A percentile compares a stretch with the other conserved stretches of the same genome.
Conservation (phyloP, 2,888 invertebrate species). For the Nemotelus pantherinus region DNA sequence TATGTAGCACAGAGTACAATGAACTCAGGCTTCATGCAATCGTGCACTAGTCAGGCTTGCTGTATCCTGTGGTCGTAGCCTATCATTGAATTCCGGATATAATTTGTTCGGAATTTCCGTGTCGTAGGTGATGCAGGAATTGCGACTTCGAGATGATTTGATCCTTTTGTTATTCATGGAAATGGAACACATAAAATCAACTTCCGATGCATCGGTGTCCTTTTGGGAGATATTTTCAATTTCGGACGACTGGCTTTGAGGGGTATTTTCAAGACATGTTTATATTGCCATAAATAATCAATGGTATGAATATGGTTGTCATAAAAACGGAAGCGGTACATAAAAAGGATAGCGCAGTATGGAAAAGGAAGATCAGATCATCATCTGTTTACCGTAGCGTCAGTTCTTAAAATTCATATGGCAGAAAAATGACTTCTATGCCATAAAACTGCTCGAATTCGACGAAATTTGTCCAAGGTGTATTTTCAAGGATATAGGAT, state of each 20-base stretch:
- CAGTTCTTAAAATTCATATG: too few relatives aligned
- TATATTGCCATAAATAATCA: conserved; percentile 8
- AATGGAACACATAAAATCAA: not conserved
- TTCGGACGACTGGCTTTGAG: not conserved
- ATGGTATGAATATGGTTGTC: not conserved
- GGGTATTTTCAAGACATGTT: not conserved
- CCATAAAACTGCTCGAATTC: too few relatives aligned
- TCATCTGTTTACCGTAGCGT: too few relatives aligned
- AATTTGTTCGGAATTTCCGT: conserved; percentile 5
- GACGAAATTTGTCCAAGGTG: too few relatives aligned
- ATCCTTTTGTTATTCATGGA: conserved; percentile 13
- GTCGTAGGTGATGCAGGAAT: not conserved
- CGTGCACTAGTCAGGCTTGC: not conserved
- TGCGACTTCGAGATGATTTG: not conserved
- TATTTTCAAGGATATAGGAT: too few relatives aligned
- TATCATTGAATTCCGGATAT: conserved; percentile 6
- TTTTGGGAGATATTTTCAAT: not conserved
- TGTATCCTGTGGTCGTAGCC: not conserved
- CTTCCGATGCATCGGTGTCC: conserved; percentile 9
- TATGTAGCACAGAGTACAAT: not conserved
- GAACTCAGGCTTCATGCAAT: not conserved
- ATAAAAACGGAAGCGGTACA: not conserved
- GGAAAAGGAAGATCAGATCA: too few relatives aligned
- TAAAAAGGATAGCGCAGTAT: too few relatives aligned
- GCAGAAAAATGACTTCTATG: too few relatives aligned